Conservation (phyloP, 2,888 invertebrate genomes). For the Plusia festucae region DNA sequence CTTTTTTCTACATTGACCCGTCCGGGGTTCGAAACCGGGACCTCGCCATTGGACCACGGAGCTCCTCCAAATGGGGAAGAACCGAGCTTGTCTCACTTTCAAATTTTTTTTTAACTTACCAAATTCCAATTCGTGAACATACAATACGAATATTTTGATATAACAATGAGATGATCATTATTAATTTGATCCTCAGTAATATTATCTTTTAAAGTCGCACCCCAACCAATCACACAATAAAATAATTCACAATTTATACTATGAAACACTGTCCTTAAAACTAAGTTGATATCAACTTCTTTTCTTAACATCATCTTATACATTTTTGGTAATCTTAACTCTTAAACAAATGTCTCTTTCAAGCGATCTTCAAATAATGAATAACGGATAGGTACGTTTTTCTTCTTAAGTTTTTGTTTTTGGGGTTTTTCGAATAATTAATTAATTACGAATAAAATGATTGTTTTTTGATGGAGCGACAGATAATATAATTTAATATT, state of each 20-base stretch:
- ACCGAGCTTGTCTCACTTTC: no score
- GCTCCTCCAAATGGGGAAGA: no score
- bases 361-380: neutral
- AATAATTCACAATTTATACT: conserved; percentile 15
- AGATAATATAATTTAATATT: no score
- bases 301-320: neutral
- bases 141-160: conserved; percentile 29
- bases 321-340: neutral
- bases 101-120: no score
- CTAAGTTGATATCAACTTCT: conserved; percentile 5
- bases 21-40: no score
- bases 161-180: neutral
- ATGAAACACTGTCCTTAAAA: conserved; percentile 24
- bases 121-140: conserved; percentile 60
- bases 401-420: no score
- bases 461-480: no score
- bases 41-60: no score
- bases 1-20: no score
- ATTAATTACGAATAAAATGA: no score
- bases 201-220: neutral
- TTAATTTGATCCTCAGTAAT: conserved; percentile 34
- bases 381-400: neutral
- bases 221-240: conserved; percentile 29
- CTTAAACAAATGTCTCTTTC: no score
- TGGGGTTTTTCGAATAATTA: no score